Percentiles rank a stretch among this genome's conserved stretches.
Conservation (phyloP, 2,797 vertebrate genomes). For the Orestias chungarensis region DNA sequence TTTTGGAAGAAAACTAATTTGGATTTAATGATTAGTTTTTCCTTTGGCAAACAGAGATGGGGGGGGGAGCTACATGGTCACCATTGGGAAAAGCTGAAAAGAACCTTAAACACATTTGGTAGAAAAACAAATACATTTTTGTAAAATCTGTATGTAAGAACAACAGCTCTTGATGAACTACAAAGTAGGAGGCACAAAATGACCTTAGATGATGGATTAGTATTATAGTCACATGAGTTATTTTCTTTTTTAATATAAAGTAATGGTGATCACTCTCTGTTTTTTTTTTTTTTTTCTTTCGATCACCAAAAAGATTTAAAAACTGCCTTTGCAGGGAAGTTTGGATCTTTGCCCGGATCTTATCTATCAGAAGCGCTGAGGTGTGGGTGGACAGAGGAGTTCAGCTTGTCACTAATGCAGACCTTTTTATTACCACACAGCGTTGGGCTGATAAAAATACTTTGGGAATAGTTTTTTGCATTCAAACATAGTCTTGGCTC, state of each 20-base stretch:
- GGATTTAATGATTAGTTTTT: too few relatives aligned
- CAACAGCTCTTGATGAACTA: too few relatives aligned
- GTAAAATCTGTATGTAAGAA: neutral
- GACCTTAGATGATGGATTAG: neutral
- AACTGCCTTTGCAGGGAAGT: slow-evolving; percentile 30
- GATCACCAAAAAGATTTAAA: slow-evolving; percentile 9
- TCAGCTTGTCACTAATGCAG: slow-evolving; percentile 21
- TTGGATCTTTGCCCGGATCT: slow-evolving; percentile 29
- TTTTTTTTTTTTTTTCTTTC: neutral
- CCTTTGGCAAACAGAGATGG: too few relatives aligned
- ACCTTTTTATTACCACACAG: slow-evolving; percentile 20
- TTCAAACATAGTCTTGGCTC: neutral
- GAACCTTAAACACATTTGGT: too few relatives aligned
- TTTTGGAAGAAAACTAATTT: too few relatives aligned
- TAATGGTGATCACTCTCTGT: neutral
- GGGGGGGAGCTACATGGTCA: too few relatives aligned
- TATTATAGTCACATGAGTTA: too few relatives aligned
- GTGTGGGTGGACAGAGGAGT: slow-evolving; percentile 46
- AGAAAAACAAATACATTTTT: too few relatives aligned
- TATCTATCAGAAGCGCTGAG: slow-evolving; percentile 28
- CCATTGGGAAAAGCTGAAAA: too few relatives aligned
- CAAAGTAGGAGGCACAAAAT: too few relatives aligned
- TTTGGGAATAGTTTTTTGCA: neutral
- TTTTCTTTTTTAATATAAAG: neutral
- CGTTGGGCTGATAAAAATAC: slow-evolving; percentile 3